Conservation (phyloP, 2,888 invertebrate genomes). For the Nomada hirtipes region DNA sequence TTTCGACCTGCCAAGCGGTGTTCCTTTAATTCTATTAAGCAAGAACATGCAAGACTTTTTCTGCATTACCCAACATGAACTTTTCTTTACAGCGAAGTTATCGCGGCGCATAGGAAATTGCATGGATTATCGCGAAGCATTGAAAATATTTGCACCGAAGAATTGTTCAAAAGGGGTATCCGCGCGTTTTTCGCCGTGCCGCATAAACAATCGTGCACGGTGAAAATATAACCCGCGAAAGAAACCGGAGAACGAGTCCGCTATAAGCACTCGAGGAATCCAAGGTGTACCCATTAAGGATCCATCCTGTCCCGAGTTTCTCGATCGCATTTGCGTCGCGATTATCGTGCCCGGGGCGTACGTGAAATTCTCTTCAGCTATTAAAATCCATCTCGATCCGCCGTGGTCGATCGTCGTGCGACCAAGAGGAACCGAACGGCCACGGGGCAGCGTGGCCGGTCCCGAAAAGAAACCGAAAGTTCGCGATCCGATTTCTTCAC, state of each 20-base stretch:
- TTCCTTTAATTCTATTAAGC: too few species aligned
- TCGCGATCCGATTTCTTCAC: conserved; percentile 62
- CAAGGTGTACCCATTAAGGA: conserved; percentile 2
- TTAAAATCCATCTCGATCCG: conserved; percentile 39
- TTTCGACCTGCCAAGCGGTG: too few species aligned
- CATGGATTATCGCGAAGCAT: too few species aligned
- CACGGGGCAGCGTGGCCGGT: conserved; percentile 28
- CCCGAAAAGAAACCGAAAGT: conserved; percentile 54
- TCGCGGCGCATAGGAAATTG: too few species aligned
- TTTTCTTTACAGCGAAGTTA: too few species aligned
- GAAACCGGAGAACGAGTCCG: neutral
- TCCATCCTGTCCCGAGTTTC: conserved; percentile 20
- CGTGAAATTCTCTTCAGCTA: conserved; percentile 50
- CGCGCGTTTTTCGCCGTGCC: too few species aligned
- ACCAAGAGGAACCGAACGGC: conserved; percentile 28
- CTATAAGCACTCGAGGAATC: conserved; percentile 2
- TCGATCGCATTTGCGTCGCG: conserved; percentile 38
- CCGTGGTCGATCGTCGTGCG: conserved; percentile 14
- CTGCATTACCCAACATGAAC: too few species aligned
- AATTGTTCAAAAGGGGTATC: too few species aligned
- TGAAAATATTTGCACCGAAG: too few species aligned
- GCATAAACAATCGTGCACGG: neutral
- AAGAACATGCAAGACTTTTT: too few species aligned
- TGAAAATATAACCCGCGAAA: neutral
- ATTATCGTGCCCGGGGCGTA: conserved; percentile 36